Evolutionary conservation across 2,888 invertebrate species (phyloP).

Genomic region (Ochropleura leucogaster): DNA sequence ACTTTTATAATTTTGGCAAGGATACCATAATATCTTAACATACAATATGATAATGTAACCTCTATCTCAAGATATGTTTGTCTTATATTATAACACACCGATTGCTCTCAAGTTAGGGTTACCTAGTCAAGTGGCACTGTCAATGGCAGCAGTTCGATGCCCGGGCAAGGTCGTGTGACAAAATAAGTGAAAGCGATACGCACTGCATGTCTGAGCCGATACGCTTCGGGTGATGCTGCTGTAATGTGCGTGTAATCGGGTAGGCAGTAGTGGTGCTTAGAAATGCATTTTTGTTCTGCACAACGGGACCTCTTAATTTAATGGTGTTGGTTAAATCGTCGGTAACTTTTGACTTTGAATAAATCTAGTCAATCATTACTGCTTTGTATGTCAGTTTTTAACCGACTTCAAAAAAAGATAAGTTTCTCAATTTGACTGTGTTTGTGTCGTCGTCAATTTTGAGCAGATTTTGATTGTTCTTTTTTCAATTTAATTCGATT

Average conservation of each 20-base stretch:
- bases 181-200: conserved; percentile 62
- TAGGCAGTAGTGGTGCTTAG: not conserved
- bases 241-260: conserved; percentile 6
- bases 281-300: not conserved
- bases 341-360: no score
- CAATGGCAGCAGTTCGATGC: conserved; percentile 65
- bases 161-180: conserved; percentile 64
- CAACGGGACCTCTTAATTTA: not conserved
- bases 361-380: no score
- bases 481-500: no score
- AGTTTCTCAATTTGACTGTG: no score
- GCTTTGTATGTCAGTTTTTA: no score
- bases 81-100: not conserved
- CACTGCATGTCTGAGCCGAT: conserved; percentile 32
- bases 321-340: not conserved
- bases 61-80: not conserved
- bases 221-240: conserved; percentile 36
- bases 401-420: no score
- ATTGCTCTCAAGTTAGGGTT: conserved; percentile 34
- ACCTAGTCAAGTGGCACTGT: conserved; percentile 57
- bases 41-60: not conserved
- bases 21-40: not conserved
- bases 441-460: no score
- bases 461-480: no score
- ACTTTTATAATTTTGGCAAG: no score